Percentiles rank a stretch among this genome's conserved stretches.
Conservation (phyloP, 2,888 invertebrate genomes). For the Drosophila sordidula region DNA sequence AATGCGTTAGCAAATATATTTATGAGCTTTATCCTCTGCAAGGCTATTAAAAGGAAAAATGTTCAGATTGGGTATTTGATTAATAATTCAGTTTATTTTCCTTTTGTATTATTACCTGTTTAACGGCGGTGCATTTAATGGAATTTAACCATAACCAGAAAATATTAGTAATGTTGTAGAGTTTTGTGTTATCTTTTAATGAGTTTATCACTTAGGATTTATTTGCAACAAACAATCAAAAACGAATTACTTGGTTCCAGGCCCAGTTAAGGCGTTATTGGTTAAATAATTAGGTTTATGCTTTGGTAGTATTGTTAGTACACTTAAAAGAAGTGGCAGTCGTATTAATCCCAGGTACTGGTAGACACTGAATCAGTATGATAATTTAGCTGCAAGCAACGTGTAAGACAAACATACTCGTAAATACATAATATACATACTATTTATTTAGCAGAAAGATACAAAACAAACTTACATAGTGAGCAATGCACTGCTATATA, state of each 20-base stretch:
- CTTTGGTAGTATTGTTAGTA: slow-evolving; percentile 39
- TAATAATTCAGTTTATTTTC: too few species aligned
- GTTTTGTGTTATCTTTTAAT: slow-evolving; percentile 1
- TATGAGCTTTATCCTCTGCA: neutral
- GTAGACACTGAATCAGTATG: slow-evolving; percentile 67
- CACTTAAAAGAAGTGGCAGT: slow-evolving; percentile 18
- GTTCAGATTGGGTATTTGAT: too few species aligned
- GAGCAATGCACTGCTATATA: slow-evolving; percentile 62
- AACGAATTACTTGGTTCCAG: slow-evolving; percentile 31
- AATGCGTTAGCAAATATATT: too few species aligned
- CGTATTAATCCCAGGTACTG: slow-evolving; percentile 27
- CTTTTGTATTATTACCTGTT: slow-evolving; percentile 22
- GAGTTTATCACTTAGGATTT: slow-evolving; percentile 16
- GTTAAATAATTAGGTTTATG: slow-evolving; percentile 14
- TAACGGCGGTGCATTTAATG: slow-evolving; percentile 43
- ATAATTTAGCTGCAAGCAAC: slow-evolving; percentile 78
- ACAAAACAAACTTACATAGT: slow-evolving; percentile 52
- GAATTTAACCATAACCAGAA: slow-evolving; percentile 8
- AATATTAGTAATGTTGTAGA: neutral
- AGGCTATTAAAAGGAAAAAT: neutral
- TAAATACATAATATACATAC: slow-evolving; percentile 27
- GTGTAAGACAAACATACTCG: slow-evolving; percentile 46
- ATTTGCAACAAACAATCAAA: slow-evolving; percentile 15
- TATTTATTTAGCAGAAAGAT: slow-evolving; percentile 49
- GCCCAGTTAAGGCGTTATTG: slow-evolving; percentile 13